Percentiles rank a stretch among this genome's conserved stretches.
Evolutionary conservation across 1,140 invertebrate species (phyloP).

Genomic region (Lucilia sericata): DNA sequence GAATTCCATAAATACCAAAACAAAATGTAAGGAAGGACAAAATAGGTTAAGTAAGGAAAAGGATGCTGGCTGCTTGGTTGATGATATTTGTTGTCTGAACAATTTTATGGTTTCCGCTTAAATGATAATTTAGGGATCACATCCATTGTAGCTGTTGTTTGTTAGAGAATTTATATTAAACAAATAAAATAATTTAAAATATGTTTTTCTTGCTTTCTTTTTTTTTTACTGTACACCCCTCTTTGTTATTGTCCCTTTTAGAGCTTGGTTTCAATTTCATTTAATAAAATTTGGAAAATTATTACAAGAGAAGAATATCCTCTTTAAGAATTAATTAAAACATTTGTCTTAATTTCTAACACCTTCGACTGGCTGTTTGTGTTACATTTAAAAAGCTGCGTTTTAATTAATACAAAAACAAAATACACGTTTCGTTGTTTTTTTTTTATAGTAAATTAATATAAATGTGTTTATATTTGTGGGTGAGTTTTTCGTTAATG

Average conservation of each 20-base stretch:
- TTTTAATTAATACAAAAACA: constrained; percentile 39
- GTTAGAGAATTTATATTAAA: not conserved
- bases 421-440: constrained; percentile 29
- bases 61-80: not conserved
- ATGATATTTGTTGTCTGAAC: not conserved
- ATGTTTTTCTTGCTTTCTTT: not conserved
- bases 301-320: not conserved
- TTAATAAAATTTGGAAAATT: not conserved
- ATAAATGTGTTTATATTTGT: constrained; percentile 43
- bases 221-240: not conserved
- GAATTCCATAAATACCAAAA: constrained; percentile 40
- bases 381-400: constrained; percentile 10
- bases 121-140: constrained; percentile 34
- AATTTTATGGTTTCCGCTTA: constrained; percentile 43
- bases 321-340: constrained; percentile 60
- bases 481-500: too few relatives aligned
- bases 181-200: constrained; percentile 3
- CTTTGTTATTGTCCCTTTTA: not conserved
- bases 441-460: constrained; percentile 48
- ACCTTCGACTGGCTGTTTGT: constrained; percentile 53
- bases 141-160: constrained; percentile 34
- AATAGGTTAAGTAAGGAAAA: not conserved
- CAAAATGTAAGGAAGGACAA: not conserved
- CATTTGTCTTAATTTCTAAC: constrained; percentile 67
- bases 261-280: not conserved